A percentile compares a stretch with the other conserved stretches of the same genome.
Evolutionary conservation across 2,888 invertebrate genomes (phyloP).

Genomic region (Drosophila ochracea): DNA sequence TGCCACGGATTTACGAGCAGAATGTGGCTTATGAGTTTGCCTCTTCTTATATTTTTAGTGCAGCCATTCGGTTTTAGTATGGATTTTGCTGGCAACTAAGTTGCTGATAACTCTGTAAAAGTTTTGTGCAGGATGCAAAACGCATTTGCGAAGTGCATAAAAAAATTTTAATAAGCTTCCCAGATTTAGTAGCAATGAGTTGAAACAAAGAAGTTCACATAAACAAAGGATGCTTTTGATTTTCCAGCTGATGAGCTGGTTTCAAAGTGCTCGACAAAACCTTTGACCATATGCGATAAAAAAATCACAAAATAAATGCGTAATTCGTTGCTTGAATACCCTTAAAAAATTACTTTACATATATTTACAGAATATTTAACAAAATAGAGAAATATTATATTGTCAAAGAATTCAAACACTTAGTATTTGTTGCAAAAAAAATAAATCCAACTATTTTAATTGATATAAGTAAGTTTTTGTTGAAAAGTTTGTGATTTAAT

Average conservation of each 20-base stretch:
- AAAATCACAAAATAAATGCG: constrained; percentile 3
- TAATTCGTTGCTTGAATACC: constrained; percentile 1
- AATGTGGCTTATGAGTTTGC: constrained; percentile 3
- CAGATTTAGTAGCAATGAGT: constrained; percentile 36
- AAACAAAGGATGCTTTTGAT: constrained; percentile 72
- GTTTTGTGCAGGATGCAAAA: constrained; percentile 43
- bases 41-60: background rate
- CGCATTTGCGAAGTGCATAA: constrained; percentile 63
- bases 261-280: constrained; percentile 70
- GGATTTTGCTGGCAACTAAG: constrained; percentile 50
- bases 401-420: background rate
- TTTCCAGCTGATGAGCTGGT: constrained; percentile 70
- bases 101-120: constrained; percentile 67
- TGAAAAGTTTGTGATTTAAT: background rate
- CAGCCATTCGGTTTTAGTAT: constrained; percentile 19
- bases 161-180: constrained; percentile 71
- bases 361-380: background rate
- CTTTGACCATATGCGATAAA: constrained; percentile 79
- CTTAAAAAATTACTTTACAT: background rate
- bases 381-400: background rate
- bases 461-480: background rate
- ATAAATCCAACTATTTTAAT: background rate
- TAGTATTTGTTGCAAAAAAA: background rate
- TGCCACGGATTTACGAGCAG: constrained; percentile 44
- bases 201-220: constrained; percentile 56